These are phyloP conservation scores for Volucella inanis DNA, from an alignment of 2,888 invertebrate species.

Conservation along the genomic window DNA sequence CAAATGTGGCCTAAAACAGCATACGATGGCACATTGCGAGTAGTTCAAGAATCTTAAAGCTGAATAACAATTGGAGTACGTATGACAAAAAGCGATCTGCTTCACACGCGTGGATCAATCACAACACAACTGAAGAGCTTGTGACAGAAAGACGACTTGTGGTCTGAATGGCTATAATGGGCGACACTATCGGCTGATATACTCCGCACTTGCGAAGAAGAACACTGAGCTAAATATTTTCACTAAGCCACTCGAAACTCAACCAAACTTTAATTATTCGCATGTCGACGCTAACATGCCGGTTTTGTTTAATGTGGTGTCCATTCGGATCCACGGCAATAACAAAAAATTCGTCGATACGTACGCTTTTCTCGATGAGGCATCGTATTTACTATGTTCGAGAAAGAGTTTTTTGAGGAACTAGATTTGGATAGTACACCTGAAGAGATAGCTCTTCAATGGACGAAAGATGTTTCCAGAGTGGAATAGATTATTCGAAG, in stretches of 20 bases:
- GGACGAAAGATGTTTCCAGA: slow-evolving; percentile 33
- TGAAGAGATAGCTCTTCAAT: slow-evolving; percentile 22
- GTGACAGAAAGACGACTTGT: slow-evolving; percentile 5
- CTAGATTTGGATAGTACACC: slow-evolving; percentile 14
- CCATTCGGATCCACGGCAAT: slow-evolving; percentile 9
- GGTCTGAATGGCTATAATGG: slow-evolving; percentile 7
- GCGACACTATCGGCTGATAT: slow-evolving; percentile 13
- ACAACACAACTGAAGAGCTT: slow-evolving; percentile 22
- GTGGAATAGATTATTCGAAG: not conserved
- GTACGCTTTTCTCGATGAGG: slow-evolving; percentile 24
- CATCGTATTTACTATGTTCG: slow-evolving; percentile 1
- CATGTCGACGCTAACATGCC: too few relatives aligned
- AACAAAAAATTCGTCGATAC: slow-evolving; percentile 11
- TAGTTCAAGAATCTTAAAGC: slow-evolving; percentile 8
- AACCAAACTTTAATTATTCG: too few relatives aligned
- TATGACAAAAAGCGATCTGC: not conserved
- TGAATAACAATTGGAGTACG: slow-evolving; percentile 2
- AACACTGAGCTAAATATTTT: too few relatives aligned
- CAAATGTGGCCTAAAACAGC: slow-evolving; percentile 8
- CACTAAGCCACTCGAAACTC: too few relatives aligned
- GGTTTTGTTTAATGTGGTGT: slow-evolving; percentile 29
- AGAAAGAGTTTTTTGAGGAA: slow-evolving; percentile 28
- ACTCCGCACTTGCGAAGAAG: not conserved
- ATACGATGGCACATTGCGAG: slow-evolving; percentile 2
- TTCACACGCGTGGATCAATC: slow-evolving; percentile 13